Conservation (phyloP, 2,797 vertebrate species). For the Otus scops region DNA sequence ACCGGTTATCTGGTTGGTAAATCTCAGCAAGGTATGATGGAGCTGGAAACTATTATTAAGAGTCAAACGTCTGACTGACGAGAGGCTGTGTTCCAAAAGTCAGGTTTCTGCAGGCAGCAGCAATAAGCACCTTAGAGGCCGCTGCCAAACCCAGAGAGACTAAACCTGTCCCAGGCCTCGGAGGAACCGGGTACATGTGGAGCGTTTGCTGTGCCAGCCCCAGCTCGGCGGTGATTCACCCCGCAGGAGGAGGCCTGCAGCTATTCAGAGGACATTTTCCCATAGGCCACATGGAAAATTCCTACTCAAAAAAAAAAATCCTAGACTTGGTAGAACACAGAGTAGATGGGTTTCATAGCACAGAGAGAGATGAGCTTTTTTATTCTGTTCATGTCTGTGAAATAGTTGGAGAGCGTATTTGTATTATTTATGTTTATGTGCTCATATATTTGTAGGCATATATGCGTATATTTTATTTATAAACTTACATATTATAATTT, state of each 20-base stretch:
- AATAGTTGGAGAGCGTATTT: neutral
- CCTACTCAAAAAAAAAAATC: neutral
- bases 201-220: neutral
- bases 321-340: neutral
- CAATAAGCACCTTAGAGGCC: neutral
- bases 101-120: constrained; percentile 60
- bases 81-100: constrained; percentile 13
- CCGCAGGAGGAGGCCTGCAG: neutral
- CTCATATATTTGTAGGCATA: neutral
- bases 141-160: neutral
- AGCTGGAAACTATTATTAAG: constrained; percentile 9
- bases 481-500: neutral
- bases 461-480: neutral
- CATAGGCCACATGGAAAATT: constrained; percentile 14
- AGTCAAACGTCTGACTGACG: neutral
- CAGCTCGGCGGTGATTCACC: neutral
- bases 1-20: neutral
- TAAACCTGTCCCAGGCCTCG: neutral
- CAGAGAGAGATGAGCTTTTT: neutral
- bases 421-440: neutral
- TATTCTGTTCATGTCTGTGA: neutral
- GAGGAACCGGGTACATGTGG: neutral
- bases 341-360: neutral
- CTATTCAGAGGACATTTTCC: neutral
- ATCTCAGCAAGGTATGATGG: constrained; percentile 7